Evolutionary conservation across 2,888 invertebrate genomes (phyloP).

Genomic region (Euclidia mi): DNA sequence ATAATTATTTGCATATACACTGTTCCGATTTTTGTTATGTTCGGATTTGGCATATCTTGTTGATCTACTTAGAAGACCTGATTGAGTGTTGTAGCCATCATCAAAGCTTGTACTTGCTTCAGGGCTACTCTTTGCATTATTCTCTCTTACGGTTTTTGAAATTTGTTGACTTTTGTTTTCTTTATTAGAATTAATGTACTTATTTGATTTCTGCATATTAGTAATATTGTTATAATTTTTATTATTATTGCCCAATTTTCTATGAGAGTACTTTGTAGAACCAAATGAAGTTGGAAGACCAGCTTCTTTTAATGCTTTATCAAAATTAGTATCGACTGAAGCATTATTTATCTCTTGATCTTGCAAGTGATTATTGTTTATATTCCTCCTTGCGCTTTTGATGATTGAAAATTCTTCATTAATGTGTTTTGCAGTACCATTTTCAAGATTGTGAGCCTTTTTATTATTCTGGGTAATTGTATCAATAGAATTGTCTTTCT

Average conservation of each 20-base stretch:
- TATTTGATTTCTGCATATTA: constrained; percentile 15
- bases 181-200: neutral
- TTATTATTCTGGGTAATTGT: neutral
- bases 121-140: constrained; percentile 1
- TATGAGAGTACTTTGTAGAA: constrained; percentile 45
- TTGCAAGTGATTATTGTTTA: neutral
- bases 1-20: neutral
- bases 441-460: neutral
- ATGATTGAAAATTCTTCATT: neutral
- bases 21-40: neutral
- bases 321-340: constrained; percentile 11
- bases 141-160: constrained; percentile 2
- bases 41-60: neutral
- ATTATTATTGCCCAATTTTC: constrained; percentile 7
- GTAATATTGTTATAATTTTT: constrained; percentile 10
- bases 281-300: constrained; percentile 67
- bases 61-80: constrained; percentile 18
- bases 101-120: constrained; percentile 11
- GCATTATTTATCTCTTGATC: neutral
- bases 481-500: neutral
- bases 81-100: constrained; percentile 32
- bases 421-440: neutral
- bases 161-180: neutral
- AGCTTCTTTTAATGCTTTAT: constrained; percentile 52
- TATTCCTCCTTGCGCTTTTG: too few species aligned